A percentile compares a stretch with the other conserved stretches of the same genome.
phyloP scores from a whole-genome alignment of 2,113 vertebrate species.

The Melospiza melodia region DNA sequence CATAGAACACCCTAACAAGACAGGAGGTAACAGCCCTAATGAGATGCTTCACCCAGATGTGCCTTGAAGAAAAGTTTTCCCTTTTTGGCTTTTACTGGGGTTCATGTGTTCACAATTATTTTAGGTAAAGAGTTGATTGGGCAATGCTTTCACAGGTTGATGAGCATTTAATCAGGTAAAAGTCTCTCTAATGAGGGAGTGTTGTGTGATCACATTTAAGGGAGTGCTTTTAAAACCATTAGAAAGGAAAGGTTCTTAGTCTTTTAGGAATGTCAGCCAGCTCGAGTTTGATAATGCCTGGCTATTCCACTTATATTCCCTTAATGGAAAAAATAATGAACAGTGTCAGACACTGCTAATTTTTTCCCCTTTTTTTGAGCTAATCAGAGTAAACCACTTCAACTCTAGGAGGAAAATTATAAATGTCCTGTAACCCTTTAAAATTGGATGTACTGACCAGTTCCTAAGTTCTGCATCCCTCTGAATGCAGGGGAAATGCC shows the following conservation, averaged over 20 bases:
- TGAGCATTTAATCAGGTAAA: constrained; percentile 11
- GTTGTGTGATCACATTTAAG: not conserved
- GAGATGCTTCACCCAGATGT: not conserved
- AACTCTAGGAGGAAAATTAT: not conserved
- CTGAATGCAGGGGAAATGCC: not conserved
- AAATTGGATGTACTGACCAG: not conserved
- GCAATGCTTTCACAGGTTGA: not conserved
- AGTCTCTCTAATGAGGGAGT: constrained; percentile 1
- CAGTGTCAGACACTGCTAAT: not conserved
- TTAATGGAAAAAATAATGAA: not conserved
- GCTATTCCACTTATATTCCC: not conserved
- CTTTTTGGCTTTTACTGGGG: not conserved
- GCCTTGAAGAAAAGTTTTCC: not conserved
- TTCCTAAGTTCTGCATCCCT: not conserved
- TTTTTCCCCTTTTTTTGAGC: not conserved
- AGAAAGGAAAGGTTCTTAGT: not conserved
- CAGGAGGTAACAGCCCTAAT: not conserved
- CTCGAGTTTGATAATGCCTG: not conserved
- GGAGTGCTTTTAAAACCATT: not conserved
- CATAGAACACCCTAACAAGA: not conserved
- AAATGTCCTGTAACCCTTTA: not conserved
- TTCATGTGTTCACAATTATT: not conserved
- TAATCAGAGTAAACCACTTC: not conserved
- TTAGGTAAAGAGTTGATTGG: not conserved
- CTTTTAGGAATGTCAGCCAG: not conserved